Conservation (phyloP, 2,888 invertebrate genomes). For the Cephalotes varians region DNA sequence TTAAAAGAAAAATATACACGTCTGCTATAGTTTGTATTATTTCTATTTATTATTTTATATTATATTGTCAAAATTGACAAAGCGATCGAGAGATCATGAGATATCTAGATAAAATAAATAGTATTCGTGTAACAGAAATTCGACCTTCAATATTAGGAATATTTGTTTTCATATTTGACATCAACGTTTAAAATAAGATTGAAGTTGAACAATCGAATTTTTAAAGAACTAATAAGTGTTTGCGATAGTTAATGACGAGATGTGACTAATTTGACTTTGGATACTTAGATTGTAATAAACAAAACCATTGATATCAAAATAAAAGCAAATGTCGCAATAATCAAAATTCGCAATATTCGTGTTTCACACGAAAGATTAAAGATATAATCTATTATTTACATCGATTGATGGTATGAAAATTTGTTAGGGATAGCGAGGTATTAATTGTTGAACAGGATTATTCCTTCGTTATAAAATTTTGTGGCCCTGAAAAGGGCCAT, state of each 20-base stretch:
- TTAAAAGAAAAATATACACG: too few relatives aligned
- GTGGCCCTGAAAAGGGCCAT: constrained; percentile 72
- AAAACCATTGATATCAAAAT: not conserved
- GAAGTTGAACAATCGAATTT: not conserved
- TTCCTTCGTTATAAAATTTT: constrained; percentile 41
- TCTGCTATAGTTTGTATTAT: too few relatives aligned
- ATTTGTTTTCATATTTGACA: too few relatives aligned
- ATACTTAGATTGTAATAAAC: not conserved
- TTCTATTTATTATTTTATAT: not conserved
- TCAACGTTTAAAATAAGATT: too few relatives aligned
- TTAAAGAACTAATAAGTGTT: not conserved
- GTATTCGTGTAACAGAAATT: too few relatives aligned
- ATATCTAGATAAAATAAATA: too few relatives aligned
- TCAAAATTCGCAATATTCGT: too few relatives aligned
- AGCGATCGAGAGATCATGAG: not conserved
- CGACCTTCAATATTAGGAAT: too few relatives aligned
- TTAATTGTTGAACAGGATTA: not conserved
- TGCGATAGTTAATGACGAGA: not conserved
- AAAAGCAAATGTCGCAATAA: not conserved
- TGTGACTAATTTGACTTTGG: not conserved
- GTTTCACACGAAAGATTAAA: not conserved
- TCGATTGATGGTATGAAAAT: not conserved
- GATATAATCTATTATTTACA: not conserved
- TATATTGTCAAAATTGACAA: not conserved
- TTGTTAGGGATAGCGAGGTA: not conserved